Base-by-base conservation (phyloP, 2,888 invertebrate species). In the Melanargia galathea region DNA sequence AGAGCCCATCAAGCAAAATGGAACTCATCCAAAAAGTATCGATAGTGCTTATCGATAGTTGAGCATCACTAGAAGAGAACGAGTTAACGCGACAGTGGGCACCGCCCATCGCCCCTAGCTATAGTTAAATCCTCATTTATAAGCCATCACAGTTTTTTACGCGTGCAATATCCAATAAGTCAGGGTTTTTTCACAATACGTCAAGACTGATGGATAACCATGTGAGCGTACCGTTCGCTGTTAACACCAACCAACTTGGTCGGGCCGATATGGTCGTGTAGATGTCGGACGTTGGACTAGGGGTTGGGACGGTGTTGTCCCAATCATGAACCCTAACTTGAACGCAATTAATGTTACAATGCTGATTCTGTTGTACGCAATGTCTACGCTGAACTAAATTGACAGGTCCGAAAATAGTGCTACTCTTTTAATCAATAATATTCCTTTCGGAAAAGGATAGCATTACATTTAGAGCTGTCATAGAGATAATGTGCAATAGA, bases 111-210 rank as follows among this genome's bases (percentile, higher is more conserved):
- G 72, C 73, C 76, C 74, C 73, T 74, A 78, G 76, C 73, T 77
- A 78, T 84, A 85, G 82, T 90, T 88, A 88, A 86, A 87, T 79
- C 73, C 79, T 80, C 88, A 80, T 90, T 86, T 83, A 81, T 81
- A 81, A 83, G 81, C 79, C 82, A 70, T 71, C 69, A 67, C 63
- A 58, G 60, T 70, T 69, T 70, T 56, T 68, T 65, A 40, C 71
- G 66, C 63, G 62, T 61, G 66, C 65, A 67, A 60, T 65, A 52
- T 35, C 62, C 57, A 62, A 65, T 65, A 63, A 63, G 68, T 66
- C 66, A 66, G 56, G 61, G 52, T 35, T 52, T 52, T 45, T 52
- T 52, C 63, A n/a, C 60, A 60, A 66, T 62, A 56, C 63, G 68
- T 66, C 66, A 66, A 58, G 59, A 40, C 62, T 68, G 70, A 73